Percentiles rank a stretch among this genome's conserved stretches.
phyloP scores from a whole-genome alignment of 1,140 invertebrate species.

The Cyrtorhinus lividipennis region DNA sequence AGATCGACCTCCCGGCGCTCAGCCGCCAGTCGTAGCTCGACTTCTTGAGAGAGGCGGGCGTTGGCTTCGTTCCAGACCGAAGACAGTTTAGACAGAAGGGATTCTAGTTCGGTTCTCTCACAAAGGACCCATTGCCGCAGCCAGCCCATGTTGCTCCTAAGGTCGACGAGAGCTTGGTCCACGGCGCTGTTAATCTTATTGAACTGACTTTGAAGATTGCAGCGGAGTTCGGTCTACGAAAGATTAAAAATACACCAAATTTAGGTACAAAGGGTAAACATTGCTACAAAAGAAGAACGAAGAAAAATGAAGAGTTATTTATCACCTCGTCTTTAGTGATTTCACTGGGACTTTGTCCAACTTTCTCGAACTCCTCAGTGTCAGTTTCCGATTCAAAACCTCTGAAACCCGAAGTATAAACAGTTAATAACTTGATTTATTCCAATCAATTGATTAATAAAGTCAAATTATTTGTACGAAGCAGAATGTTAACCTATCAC shows the following conservation, averaged over 20 bases:
- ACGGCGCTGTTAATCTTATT: constrained; percentile 10
- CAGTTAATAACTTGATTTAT: background rate
- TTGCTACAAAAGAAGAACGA: too few species aligned
- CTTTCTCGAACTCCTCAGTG: constrained; percentile 68
- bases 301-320: too few species aligned
- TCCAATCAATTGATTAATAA: constrained; percentile 15
- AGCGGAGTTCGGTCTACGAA: constrained; percentile 5
- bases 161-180: constrained; percentile 5
- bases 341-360: constrained; percentile 43
- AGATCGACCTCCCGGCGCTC: constrained; percentile 14
- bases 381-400: constrained; percentile 66
- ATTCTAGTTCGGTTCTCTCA: constrained; percentile 19
- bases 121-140: constrained; percentile 21
- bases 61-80: constrained; percentile 17
- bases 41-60: constrained; percentile 16
- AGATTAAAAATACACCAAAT: background rate
- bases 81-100: constrained; percentile 16
- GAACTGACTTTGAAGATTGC: background rate
- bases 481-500: constrained; percentile 32
- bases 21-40: constrained; percentile 10
- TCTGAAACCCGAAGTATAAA: constrained; percentile 30
- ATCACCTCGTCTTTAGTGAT: constrained; percentile 16
- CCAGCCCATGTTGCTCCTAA: constrained; percentile 17
- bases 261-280: background rate
- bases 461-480: too few species aligned